Conservation (phyloP, 2,797 vertebrate genomes). For the Rhinella marina region DNA sequence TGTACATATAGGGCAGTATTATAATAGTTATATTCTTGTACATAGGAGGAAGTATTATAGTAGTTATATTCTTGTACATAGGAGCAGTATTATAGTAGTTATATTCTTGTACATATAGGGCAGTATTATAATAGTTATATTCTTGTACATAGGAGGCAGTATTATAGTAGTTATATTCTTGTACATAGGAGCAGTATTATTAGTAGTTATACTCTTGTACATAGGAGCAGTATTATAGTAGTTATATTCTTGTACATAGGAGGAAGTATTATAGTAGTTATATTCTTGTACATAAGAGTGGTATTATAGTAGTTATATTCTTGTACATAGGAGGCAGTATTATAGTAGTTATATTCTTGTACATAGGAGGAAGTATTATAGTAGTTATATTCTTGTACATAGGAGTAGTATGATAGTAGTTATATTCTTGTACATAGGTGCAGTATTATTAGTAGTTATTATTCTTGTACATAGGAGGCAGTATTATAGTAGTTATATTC, state of each 20-base stretch:
- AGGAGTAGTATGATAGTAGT: background rate
- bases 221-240: background rate
- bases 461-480: background rate
- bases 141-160: background rate
- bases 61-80: too few relatives aligned
- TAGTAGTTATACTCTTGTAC: slow-evolving; percentile 1
- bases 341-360: background rate
- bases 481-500: slow-evolving; percentile 1
- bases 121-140: background rate
- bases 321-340: background rate
- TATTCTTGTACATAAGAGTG: background rate
- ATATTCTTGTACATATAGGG: background rate
- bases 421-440: background rate
- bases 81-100: background rate
- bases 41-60: too few relatives aligned
- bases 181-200: background rate
- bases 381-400: slow-evolving; percentile 5
- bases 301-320: slow-evolving; percentile 6
- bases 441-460: background rate
- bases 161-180: background rate
- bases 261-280: background rate
- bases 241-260: background rate
- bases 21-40: too few relatives aligned
- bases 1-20: background rate
- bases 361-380: background rate